Evolutionary conservation across 2,113 vertebrate genomes (phyloP), one percentile per base, ranked within the genome.

Genomic region (Halcyon senegalensis): DNA sequence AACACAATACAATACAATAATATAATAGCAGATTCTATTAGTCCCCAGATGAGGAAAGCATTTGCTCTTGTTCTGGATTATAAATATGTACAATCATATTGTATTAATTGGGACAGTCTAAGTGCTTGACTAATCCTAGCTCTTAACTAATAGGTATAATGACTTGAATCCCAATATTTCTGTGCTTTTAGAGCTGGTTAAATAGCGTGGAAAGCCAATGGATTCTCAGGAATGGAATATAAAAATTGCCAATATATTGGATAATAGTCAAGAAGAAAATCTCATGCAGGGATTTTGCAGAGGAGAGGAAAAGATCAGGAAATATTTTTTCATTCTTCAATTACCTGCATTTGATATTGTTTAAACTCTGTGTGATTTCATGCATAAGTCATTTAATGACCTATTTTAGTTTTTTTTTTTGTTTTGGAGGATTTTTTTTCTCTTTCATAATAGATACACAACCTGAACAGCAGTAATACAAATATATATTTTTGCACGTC

Each of bases 51-150:
- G 23, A 88, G 53, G 44, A 91, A 94, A 79, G 35, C 44, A 4
- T 72, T 70, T 93, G 33, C 92, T 93, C 82, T 90, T 60, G 27
- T 92, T 79, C 53, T 33, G 86, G 35, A 78, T 64, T 82, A 92
- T 82, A 84, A 94, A 69, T 82, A 73, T 9, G 7, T 73, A 41
- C 70, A 79, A 82, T 89, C 67, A 66, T 62, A 59, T 15, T 46
- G 58, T 82, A 89, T 80, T 90, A 87, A 95, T 76, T 87, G 70
- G 31, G 76, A 27, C 58, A 76, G 10, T 83, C 39, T 81, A 69
- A 79, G 53, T 85, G 53, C 74, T 82, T 94, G 89, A 92, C 81
- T 87, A 95, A 84, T 77, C 53, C 74, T 76, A 83, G 20, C 62
- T 90, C 46, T 89, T 85, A 80, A 58, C 77, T 91, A 64, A 19